Conservation (phyloP, 2,113 vertebrate species). For the Asarcornis scutulata region DNA sequence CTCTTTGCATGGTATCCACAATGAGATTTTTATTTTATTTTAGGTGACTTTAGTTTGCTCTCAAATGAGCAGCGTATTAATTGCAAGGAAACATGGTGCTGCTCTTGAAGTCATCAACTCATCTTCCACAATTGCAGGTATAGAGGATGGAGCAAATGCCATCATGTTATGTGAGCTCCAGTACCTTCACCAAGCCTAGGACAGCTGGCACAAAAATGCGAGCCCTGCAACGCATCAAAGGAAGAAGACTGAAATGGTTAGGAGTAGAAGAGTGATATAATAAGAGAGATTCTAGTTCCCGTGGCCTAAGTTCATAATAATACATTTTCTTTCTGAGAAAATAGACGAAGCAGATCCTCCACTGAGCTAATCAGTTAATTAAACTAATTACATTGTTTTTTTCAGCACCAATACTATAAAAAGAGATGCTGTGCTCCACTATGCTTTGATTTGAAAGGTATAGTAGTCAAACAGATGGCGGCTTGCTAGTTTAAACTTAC, state of each 20-base stretch:
- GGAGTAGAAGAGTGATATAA: neutral
- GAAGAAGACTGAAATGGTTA: neutral
- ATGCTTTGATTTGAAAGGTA: neutral
- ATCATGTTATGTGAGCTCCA: neutral
- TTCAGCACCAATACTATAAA: neutral
- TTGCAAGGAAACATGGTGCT: neutral
- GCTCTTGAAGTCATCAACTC: neutral
- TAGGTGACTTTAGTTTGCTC: neutral
- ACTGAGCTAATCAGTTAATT: neutral
- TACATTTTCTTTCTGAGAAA: neutral
- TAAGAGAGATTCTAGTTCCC: neutral
- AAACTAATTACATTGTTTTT: neutral
- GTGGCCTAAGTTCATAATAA: neutral
- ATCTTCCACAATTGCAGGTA: neutral
- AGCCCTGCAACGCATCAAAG: accelerated
- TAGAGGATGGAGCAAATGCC: neutral
- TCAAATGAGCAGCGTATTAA: neutral
- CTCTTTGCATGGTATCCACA: neutral
- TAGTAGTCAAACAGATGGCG: neutral
- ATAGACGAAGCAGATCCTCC: neutral
- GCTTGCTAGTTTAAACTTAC: too few relatives aligned
- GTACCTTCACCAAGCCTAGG: neutral
- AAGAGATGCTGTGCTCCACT: neutral
- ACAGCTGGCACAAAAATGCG: neutral
- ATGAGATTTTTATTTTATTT: neutral